Evolutionary conservation across 2,888 invertebrate species (phyloP).

Genomic region (Chymomyza amoena): DNA sequence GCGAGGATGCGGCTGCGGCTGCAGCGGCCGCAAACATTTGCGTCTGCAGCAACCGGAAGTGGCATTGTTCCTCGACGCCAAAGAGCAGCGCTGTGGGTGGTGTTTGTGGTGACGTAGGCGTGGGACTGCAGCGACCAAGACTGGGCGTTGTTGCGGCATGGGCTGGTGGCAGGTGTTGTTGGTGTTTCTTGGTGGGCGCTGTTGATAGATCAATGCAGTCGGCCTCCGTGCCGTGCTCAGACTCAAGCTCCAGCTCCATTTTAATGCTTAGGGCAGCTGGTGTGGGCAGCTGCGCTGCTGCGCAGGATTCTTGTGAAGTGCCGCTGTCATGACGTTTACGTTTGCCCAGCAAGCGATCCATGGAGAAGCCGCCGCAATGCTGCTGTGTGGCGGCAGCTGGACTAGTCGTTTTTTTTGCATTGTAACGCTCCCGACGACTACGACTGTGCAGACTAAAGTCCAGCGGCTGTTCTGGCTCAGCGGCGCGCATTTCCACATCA

Average conservation of each 20-base stretch:
- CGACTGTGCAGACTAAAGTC: constrained; percentile 77
- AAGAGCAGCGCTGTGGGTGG: constrained; percentile 29
- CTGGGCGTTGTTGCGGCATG: constrained; percentile 1
- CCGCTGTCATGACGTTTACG: constrained; percentile 57
- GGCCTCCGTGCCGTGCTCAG: constrained; percentile 10
- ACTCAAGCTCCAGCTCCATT: constrained; percentile 44
- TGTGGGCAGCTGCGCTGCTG: constrained; percentile 30
- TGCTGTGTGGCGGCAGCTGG: constrained; percentile 32
- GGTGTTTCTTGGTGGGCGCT: constrained; percentile 18
- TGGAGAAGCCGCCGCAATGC: constrained; percentile 64
- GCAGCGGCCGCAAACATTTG: constrained; percentile 76
- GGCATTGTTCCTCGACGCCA: constrained; percentile 66
- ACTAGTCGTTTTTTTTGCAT: constrained; percentile 29
- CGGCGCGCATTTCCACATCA: constrained; percentile 43
- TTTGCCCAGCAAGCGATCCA: constrained; percentile 73
- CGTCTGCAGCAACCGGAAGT: constrained; percentile 68
- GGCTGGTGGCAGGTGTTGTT: constrained; percentile 17
- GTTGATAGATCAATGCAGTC: constrained; percentile 33
- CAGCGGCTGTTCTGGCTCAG: constrained; percentile 72
- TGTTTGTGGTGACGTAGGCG: constrained; percentile 7
- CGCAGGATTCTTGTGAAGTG: constrained; percentile 34
- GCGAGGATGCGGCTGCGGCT: constrained; percentile 64
- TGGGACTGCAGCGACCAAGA: constrained; percentile 6
- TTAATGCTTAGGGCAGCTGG: constrained; percentile 52
- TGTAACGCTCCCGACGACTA: constrained; percentile 11